These are phyloP conservation scores for Rhagoletis zephyria DNA, from an alignment of 1,140 invertebrate genomes.

Conservation along the genomic window DNA sequence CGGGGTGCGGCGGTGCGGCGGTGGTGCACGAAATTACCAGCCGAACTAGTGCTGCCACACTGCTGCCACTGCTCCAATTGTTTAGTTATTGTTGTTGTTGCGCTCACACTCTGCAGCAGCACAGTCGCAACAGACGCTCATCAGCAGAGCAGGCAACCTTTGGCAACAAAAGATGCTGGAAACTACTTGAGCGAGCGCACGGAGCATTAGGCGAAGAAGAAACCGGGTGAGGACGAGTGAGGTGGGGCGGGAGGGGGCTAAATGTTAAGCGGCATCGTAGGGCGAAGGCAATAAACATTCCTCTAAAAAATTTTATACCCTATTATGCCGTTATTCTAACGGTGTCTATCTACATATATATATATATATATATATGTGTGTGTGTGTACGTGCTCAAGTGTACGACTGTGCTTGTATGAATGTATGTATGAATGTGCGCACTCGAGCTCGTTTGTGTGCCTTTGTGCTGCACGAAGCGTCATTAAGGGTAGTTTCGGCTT, in stretches of 20 bases:
- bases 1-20: background rate
- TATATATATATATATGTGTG: background rate
- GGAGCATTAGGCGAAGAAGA: slow-evolving; percentile 24
- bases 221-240: background rate
- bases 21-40: background rate
- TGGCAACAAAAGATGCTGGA: slow-evolving; percentile 30
- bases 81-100: slow-evolving; percentile 19
- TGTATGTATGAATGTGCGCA: slow-evolving; percentile 49
- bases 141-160: background rate
- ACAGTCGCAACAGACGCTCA: background rate
- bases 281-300: slow-evolving; percentile 54
- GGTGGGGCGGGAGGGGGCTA: background rate
- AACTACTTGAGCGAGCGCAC: slow-evolving; percentile 44
- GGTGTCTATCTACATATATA: background rate
- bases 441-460: background rate
- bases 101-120: background rate
- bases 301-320: slow-evolving; percentile 51
- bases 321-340: slow-evolving; percentile 54
- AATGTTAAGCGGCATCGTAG: background rate
- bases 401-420: slow-evolving; percentile 55
- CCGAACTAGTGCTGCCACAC: slow-evolving; percentile 15
- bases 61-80: slow-evolving; percentile 8
- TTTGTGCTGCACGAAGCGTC: slow-evolving; percentile 13
- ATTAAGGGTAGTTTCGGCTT: slow-evolving; percentile 47
- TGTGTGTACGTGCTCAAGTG: slow-evolving; percentile 46